These are phyloP conservation scores for Phenganax subtilis DNA, from an alignment of 92 coral and sea anemone species.

Conservation along the genomic window DNA sequence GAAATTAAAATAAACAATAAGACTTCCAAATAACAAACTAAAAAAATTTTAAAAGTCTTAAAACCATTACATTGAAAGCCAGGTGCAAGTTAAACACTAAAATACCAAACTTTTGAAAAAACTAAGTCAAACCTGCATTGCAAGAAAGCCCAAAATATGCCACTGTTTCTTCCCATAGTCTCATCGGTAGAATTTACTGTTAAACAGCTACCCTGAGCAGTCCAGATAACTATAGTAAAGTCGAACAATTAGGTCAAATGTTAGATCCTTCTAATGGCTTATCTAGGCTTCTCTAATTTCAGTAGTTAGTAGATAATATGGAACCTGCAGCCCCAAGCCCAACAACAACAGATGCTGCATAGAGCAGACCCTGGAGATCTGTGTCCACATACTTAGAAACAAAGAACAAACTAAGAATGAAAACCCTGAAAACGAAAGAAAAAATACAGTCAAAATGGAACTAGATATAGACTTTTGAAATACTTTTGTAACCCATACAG, in stretches of 20 bases:
- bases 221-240: conserved; percentile 76
- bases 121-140: conserved; percentile 70
- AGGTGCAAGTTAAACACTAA: no score
- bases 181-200: conserved; percentile 83
- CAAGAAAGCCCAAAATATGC: conserved; percentile 93
- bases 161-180: conserved; percentile 96
- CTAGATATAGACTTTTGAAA: no score
- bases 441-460: no score
- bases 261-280: no score
- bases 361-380: conserved; percentile 40
- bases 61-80: not conserved
- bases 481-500: no score
- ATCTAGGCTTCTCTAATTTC: no score
- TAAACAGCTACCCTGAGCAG: conserved; percentile 91
- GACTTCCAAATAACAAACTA: conserved; percentile 29
- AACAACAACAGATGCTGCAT: conserved; percentile 73
- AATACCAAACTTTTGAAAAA: no score
- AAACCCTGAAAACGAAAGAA: conserved; percentile 51
- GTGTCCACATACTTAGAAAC: conserved; percentile 27
- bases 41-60: not conserved
- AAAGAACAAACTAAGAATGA: conserved; percentile 52
- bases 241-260: not conserved
- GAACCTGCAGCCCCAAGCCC: conserved; percentile 95
- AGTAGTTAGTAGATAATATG: no score
- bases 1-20: conserved; percentile 24